These are phyloP conservation scores for Corella eumyota DNA, from an alignment of 23 tunicate genomes.

Conservation along the genomic window DNA sequence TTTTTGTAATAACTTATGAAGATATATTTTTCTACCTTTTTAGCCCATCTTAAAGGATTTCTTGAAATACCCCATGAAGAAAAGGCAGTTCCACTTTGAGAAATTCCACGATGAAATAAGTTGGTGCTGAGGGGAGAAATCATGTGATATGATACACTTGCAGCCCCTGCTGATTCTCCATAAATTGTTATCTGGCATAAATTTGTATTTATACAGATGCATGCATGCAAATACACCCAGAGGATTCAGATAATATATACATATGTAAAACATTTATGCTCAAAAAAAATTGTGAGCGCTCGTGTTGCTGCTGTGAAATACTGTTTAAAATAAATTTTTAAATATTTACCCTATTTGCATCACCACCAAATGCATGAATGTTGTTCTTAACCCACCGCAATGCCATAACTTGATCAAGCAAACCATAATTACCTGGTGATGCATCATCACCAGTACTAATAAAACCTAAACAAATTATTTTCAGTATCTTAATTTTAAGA, in stretches of 20 bases:
- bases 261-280: no score
- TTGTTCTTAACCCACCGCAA: conserved; percentile 52
- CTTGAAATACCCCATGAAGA: conserved; percentile 37
- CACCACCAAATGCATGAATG: conserved; percentile 58
- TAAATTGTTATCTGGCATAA: conserved; percentile 43
- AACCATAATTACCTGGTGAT: conserved; percentile 49
- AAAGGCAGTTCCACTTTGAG: conserved; percentile 53
- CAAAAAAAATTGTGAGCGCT: no score
- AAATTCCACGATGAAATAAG: conserved; percentile 38
- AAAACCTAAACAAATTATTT: conserved; percentile 28
- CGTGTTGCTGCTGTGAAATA: no score
- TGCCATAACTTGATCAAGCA: conserved; percentile 47
- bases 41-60: conserved; percentile 14
- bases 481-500: no score
- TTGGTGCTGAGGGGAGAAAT: conserved; percentile 38
- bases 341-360: conserved; percentile 17
- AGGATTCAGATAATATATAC: no score
- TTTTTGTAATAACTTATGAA: no score
- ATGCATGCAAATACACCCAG: no score
- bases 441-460: conserved; percentile 48
- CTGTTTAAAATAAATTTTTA: no score
- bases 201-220: no score
- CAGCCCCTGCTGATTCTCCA: conserved; percentile 51
- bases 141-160: conserved; percentile 27
- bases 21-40: conserved; percentile 3